Evolutionary conservation across 2,113 vertebrate genomes (phyloP), one percentile per base, ranked within the genome.

Genomic region (Gymnocephalus cernua): DNA sequence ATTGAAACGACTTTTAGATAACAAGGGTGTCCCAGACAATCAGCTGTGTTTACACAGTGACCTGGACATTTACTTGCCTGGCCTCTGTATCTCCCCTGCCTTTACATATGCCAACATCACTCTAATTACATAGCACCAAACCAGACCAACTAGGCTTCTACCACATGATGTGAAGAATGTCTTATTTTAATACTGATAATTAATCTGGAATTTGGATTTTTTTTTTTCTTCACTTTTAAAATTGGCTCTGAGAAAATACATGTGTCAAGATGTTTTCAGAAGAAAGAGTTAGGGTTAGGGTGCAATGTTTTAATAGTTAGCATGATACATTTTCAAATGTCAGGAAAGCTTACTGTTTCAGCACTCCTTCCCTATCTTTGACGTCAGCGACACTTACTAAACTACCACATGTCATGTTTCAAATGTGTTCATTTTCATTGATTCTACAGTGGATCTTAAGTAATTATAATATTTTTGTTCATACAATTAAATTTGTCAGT

Each of bases 1-100:
- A 94, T 86, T 91, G 84, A 86, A 89, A 90, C 62, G 89, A 93
- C 93, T 94, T 95, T 94, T 93, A 90, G 90, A 94, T 93, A 94
- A 95, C 92, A 90, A 92, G 88, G 86, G 66, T 88, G 92, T 91
- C 89, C 88, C 75, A 89, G 73, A 91, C 92, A 89, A 91, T 91
- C 86, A 88, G 82, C 86, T 56, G 79, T 86, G 86, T 90, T 86
- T 89, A 92, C 84, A 89, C 61, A 77, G n/a, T 85, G 92, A 93
- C 89, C 92, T 91, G 91, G 88, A 92, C 93, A 82, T 81, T 84
- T 70, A 68, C 82, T 83, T 80, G 73, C 72, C 71, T 80, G 84
- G 80, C 80, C 89, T 81, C 77, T 50, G 66, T 69, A 4, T 38
- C 83, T 61, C 53, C 27, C 23, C 50, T 71, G 64, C 69, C 76